Conservation (phyloP, 2,113 vertebrate genomes). For the Mormyrus iriodes region DNA sequence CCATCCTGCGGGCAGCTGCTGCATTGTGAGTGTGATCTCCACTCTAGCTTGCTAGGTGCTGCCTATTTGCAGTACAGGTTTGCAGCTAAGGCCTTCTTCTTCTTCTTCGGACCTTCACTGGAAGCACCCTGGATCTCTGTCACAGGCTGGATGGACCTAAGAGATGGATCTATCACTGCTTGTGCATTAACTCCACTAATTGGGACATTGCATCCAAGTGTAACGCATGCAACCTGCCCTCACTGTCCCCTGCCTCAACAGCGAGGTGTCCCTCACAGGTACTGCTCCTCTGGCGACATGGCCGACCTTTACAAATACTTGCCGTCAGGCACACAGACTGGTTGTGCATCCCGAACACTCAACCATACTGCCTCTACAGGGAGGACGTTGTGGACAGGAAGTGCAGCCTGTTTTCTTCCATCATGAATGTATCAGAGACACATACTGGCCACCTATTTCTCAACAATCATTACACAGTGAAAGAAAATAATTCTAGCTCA, state of each 20-base stretch:
- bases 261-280: not conserved
- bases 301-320: not conserved
- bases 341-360: not conserved
- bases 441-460: not conserved
- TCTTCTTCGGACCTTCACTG: not conserved
- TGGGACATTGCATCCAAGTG: not conserved
- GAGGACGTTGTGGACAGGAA: not conserved
- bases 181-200: not conserved
- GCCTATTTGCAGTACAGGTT: slow-evolving; percentile 6
- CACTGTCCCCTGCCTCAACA: not conserved
- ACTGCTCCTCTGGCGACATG: not conserved
- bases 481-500: not conserved
- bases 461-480: not conserved
- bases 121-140: not conserved
- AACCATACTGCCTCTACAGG: not conserved
- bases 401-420: not conserved
- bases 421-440: not conserved
- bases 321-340: not conserved
- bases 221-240: not conserved
- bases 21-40: not conserved
- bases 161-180: not conserved
- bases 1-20: not conserved
- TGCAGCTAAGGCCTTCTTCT: not conserved
- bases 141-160: not conserved
- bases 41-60: not conserved